phyloP scores from a whole-genome alignment of 2,113 vertebrate species.

The Siphamia tubifer region DNA sequence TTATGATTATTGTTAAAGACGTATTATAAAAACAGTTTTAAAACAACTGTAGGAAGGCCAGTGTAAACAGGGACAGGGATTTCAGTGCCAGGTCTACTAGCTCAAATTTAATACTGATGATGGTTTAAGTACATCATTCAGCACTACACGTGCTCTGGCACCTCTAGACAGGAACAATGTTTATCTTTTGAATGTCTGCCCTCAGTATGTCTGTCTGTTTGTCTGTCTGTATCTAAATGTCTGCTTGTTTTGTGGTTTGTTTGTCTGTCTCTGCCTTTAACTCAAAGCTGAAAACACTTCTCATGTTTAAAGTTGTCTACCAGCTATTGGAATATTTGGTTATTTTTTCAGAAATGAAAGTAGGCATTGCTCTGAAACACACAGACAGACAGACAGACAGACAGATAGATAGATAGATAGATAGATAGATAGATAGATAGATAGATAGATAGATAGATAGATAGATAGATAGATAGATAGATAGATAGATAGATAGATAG shows the following conservation, averaged over 20 bases:
- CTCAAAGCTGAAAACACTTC: too few species aligned
- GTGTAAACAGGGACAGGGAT: conserved; percentile 9
- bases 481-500: too few species aligned
- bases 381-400: too few species aligned
- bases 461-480: too few species aligned
- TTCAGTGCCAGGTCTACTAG: conserved; percentile 8
- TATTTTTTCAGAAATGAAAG: too few species aligned
- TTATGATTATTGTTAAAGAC: not conserved
- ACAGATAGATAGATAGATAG: too few species aligned
- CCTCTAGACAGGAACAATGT: not conserved
- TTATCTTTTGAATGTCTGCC: conserved; percentile 3
- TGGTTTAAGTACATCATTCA: conserved; percentile 7
- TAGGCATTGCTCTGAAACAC: too few species aligned
- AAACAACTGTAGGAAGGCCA: not conserved
- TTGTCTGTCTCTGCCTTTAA: not conserved
- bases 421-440: too few species aligned
- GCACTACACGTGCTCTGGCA: not conserved
- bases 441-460: too few species aligned
- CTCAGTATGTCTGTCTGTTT: conserved; percentile 1
- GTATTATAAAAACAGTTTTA: not conserved
- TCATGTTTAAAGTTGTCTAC: too few species aligned
- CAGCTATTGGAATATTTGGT: too few species aligned
- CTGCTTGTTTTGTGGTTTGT: not conserved
- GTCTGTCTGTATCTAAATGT: conserved; percentile 4
- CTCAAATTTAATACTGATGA: not conserved